phyloP scores from a whole-genome alignment of 2,888 invertebrate genomes.

The Ecliptopera silaceata region DNA sequence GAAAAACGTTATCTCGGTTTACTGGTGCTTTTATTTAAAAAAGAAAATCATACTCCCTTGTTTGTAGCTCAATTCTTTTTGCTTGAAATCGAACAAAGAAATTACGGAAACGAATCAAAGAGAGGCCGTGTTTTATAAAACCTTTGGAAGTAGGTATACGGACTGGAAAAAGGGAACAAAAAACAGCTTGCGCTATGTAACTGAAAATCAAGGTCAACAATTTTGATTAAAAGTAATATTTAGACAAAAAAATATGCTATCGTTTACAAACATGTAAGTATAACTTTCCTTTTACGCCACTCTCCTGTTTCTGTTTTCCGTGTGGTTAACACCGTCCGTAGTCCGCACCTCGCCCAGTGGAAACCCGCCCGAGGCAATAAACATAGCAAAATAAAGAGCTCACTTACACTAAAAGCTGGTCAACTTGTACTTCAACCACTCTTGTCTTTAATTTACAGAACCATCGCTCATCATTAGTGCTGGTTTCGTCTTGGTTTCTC shows the following conservation, averaged over 20 bases:
- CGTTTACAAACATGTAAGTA: conserved; percentile 19
- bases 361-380: conserved; percentile 35
- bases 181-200: too few relatives aligned
- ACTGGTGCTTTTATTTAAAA: conserved; percentile 1
- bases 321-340: conserved; percentile 30
- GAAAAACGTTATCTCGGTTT: conserved; percentile 8
- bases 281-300: conserved; percentile 25
- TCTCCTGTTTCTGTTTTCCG: conserved; percentile 25
- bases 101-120: too few relatives aligned
- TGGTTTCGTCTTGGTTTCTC: too few relatives aligned
- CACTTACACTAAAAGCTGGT: conserved; percentile 4
- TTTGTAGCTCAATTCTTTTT: too few relatives aligned
- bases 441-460: too few relatives aligned
- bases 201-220: too few relatives aligned
- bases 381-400: conserved; percentile 30
- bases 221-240: too few relatives aligned
- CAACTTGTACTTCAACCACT: too few relatives aligned
- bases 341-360: conserved; percentile 27
- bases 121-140: too few relatives aligned
- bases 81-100: neutral
- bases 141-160: too few relatives aligned
- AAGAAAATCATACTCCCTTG: neutral
- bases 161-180: too few relatives aligned
- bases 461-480: too few relatives aligned
- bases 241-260: neutral